phyloP scores from a whole-genome alignment of 2,797 vertebrate species.

The Okamejei kenojei region DNA sequence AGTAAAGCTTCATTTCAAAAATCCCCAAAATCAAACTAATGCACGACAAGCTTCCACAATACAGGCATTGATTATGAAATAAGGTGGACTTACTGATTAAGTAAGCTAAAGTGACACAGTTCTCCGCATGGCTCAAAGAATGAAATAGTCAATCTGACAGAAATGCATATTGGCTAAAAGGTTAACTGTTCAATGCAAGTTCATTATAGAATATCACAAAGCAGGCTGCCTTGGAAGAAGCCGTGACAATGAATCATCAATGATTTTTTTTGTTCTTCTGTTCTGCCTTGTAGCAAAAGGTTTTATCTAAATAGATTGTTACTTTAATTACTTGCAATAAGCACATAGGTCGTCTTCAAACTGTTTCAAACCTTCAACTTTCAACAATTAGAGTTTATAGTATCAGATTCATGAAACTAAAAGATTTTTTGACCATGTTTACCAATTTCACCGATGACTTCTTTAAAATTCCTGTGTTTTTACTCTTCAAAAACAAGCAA shows the following conservation, averaged over 20 bases:
- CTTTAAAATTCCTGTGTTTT: not conserved
- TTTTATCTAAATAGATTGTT: not conserved
- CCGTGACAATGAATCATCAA: not conserved
- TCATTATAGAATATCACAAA: conserved; percentile 21
- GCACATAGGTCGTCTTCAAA: not conserved
- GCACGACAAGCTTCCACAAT: not conserved
- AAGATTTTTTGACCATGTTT: not conserved
- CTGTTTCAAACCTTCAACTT: not conserved
- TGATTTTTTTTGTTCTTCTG: not conserved
- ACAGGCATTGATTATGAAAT: not conserved
- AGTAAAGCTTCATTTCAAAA: not conserved
- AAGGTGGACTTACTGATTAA: not conserved
- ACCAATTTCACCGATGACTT: not conserved
- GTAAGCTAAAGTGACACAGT: not conserved
- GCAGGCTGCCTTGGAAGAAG: not conserved
- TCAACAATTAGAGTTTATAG: not conserved
- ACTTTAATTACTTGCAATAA: not conserved
- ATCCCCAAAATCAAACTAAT: not conserved
- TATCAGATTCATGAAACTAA: not conserved
- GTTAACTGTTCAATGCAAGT: not conserved
- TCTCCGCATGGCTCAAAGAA: not conserved
- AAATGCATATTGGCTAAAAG: conserved; percentile 1
- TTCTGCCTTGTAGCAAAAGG: not conserved
- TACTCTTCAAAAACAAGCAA: not conserved
- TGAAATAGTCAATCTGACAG: not conserved